A percentile compares a stretch with the other conserved stretches of the same genome.
These are phyloP conservation scores for Chymomyza caudatula DNA, from an alignment of 2,888 invertebrate genomes.

Conservation along the genomic window DNA sequence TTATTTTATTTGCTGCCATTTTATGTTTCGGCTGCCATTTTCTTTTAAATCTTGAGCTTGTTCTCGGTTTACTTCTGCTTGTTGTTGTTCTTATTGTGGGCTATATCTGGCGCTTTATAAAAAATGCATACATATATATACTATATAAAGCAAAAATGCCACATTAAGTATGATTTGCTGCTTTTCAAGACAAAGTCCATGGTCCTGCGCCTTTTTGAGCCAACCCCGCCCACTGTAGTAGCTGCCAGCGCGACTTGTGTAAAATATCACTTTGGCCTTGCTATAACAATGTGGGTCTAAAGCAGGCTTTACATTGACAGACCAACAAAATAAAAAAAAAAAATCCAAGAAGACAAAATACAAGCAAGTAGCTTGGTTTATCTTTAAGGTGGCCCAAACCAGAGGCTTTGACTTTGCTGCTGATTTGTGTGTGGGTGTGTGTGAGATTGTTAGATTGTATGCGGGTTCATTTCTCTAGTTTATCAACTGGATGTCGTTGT, in stretches of 20 bases:
- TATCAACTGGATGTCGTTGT: constrained; percentile 44
- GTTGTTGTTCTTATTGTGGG: background rate
- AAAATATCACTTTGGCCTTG: constrained; percentile 24
- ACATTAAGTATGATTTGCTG: constrained; percentile 73
- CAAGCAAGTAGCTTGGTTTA: background rate
- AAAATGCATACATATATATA: constrained; percentile 49
- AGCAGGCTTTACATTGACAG: background rate
- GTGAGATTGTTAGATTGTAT: constrained; percentile 42
- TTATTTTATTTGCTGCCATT: constrained; percentile 13
- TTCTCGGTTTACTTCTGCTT: constrained; percentile 32
- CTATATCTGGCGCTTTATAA: background rate
- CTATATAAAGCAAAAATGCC: constrained; percentile 65
- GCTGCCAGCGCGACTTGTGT: constrained; percentile 1
- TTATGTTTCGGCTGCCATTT: constrained; percentile 35
- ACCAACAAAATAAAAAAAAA: background rate
- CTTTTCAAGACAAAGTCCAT: constrained; percentile 54
- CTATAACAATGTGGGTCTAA: background rate
- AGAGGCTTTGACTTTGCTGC: background rate
- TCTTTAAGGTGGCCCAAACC: background rate
- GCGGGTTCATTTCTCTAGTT: constrained; percentile 46
- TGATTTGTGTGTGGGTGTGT: background rate
- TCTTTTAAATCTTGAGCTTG: constrained; percentile 56
- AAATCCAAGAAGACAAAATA: background rate
- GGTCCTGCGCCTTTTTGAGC: background rate
- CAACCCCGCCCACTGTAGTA: background rate